phyloP scores from a whole-genome alignment of 2,113 vertebrate species.

The Gadus macrocephalus region DNA sequence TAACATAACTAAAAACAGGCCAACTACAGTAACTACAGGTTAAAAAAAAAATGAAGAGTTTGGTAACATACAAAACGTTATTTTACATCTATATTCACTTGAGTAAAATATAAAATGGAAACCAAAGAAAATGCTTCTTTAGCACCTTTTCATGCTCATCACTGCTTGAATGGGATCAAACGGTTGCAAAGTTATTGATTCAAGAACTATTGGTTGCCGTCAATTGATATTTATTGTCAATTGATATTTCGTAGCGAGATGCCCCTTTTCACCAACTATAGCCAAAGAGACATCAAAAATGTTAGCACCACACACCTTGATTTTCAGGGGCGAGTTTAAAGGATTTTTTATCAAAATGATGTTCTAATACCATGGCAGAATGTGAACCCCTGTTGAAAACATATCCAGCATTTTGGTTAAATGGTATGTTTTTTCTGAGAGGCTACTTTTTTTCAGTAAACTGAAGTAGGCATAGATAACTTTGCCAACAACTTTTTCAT shows the following conservation, averaged over 20 bases:
- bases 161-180: too few relatives aligned
- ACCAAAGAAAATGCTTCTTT: constrained; percentile 41
- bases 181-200: too few relatives aligned
- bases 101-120: constrained; percentile 63
- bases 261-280: not conserved
- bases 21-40: constrained; percentile 62
- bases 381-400: too few relatives aligned
- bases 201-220: constrained; percentile 47
- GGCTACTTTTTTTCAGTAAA: not conserved
- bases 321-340: constrained; percentile 15
- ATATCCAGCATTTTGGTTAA: constrained; percentile 12
- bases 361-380: not conserved
- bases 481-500: not conserved
- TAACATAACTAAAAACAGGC: constrained; percentile 52
- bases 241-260: not conserved
- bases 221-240: not conserved
- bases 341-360: constrained; percentile 27
- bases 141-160: too few relatives aligned
- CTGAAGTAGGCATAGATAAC: not conserved
- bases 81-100: constrained; percentile 74
- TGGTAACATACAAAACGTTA: constrained; percentile 65
- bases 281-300: not conserved
- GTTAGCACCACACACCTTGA: constrained; percentile 63
- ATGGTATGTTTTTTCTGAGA: not conserved
- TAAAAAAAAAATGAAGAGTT: constrained; percentile 66